Evolutionary conservation across 2,113 vertebrate species (phyloP).

Genomic region (Prionailurus bengalensis): DNA sequence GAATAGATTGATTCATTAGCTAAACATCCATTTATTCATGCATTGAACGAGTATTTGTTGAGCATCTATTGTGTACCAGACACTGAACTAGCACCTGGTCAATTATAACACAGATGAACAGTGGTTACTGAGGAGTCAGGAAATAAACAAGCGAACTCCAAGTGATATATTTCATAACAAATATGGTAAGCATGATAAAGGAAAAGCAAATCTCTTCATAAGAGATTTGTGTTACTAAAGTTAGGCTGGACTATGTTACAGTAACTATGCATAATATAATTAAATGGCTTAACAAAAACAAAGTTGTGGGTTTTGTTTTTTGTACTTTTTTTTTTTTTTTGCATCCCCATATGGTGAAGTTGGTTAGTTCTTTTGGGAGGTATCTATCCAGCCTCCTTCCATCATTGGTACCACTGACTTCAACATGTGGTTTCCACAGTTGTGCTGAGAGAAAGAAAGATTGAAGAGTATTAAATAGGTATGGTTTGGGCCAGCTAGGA

Average conservation of each 20-base stretch:
- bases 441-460: background rate
- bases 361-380: background rate
- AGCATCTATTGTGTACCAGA: background rate
- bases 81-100: background rate
- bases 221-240: background rate
- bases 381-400: background rate
- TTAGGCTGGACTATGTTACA: background rate
- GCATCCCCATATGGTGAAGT: background rate
- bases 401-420: background rate
- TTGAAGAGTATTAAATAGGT: background rate
- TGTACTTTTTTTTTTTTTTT: background rate
- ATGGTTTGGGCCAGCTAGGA: background rate
- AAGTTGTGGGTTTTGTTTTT: background rate
- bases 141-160: background rate
- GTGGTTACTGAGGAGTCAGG: background rate
- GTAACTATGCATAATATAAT: background rate
- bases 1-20: background rate
- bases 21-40: background rate
- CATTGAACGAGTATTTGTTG: background rate
- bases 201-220: background rate
- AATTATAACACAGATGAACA: background rate
- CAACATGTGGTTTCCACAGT: background rate
- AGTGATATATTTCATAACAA: background rate
- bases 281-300: background rate
- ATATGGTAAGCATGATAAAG: background rate